Evolutionary conservation across 2,797 vertebrate genomes (phyloP).

Genomic region (Kryptopterus vitreolus): DNA sequence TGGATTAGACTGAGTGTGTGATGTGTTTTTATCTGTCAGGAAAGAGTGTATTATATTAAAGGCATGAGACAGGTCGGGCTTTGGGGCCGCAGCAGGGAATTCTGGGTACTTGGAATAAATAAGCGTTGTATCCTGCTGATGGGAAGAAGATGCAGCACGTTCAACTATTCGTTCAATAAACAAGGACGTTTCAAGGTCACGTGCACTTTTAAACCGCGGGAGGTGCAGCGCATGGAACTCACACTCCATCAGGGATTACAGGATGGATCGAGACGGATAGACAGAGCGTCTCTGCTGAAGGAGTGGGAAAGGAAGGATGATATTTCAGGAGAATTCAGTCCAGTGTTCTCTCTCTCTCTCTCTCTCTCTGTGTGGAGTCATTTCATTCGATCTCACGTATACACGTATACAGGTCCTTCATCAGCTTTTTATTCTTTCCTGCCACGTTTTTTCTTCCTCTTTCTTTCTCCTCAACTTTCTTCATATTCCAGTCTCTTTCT

Average conservation of each 20-base stretch:
- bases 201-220: neutral
- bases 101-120: neutral
- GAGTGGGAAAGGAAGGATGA: neutral
- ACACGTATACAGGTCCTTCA: too few species aligned
- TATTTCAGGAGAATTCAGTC: conserved; percentile 8
- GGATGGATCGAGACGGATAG: neutral
- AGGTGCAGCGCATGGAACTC: neutral
- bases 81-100: neutral
- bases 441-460: neutral
- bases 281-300: neutral
- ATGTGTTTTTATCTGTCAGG: neutral
- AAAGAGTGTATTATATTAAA: neutral
- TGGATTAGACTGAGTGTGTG: neutral
- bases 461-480: too few species aligned
- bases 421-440: too few species aligned
- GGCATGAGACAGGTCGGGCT: neutral
- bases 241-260: neutral
- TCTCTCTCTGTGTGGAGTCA: too few species aligned
- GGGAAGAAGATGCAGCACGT: neutral
- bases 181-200: neutral
- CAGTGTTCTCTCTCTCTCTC: neutral
- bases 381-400: too few species aligned
- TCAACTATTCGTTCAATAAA: neutral
- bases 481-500: too few species aligned
- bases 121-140: neutral